Evolutionary conservation across 2,113 vertebrate species (phyloP), one percentile per base, ranked within the genome.

Genomic region (Capreolus pygargus): DNA sequence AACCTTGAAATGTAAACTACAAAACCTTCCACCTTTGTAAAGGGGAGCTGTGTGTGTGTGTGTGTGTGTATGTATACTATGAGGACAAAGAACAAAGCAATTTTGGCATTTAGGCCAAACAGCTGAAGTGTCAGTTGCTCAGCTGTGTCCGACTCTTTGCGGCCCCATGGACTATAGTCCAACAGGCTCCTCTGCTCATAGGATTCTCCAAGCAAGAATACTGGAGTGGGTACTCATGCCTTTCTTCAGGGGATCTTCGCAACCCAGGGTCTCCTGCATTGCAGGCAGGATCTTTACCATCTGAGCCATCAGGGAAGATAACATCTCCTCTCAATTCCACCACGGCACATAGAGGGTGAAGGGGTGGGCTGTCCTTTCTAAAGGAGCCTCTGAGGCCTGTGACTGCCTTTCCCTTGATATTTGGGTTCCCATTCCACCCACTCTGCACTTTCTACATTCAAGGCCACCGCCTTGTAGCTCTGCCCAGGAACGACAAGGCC

Each of bases 401-500:
- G 43, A 13, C 61, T 36, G 13, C 50, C 55, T 9, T 33, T 28
- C n/a, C 50, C 39, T 90, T 45, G 54, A 5, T 21, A 61, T 4
- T 5, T 11, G 19, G 15, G 13, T 52, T 57, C 33, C 86, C 23
- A 12, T 84, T 55, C 88, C 19, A 74, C 16, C 28, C 23, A 52
- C 27, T 3, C 43, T 19, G 27, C 90, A 27, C 50, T 86, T 85
- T 39, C 36, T 45, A 74, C n/a, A 64, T 47, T 67, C 11, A 47
- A 30, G 45, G 8, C 47, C 3, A 5, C 0, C 3, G 0, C 12
- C 16, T 1, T n/a, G 23, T 5, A 33, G 19, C 33, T 60, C 88
- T 50, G 84, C 30, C 47, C 54, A 7, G 5, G 5, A 50, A 83
- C 1, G 19, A 25, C 0, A 1, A 0, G 16, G n/a, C 39, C 33